These are phyloP conservation scores for Drosophila buzzatii DNA, from an alignment of 2,888 invertebrate genomes.

Conservation along the genomic window DNA sequence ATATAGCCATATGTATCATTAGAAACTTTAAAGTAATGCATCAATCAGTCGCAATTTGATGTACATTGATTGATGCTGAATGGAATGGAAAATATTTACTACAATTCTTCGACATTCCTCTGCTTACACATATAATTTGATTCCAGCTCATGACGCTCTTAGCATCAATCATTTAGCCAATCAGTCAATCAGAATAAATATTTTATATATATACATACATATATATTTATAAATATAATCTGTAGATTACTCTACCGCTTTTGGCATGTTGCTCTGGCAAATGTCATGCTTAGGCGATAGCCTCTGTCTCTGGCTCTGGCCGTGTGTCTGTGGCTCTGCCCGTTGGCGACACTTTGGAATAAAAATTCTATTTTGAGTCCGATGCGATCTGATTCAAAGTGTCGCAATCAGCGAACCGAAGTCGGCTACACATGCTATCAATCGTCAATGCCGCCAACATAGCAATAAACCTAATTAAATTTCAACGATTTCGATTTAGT, in stretches of 20 bases:
- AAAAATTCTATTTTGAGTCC: constrained; percentile 60
- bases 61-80: not conserved
- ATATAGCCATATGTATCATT: too few relatives aligned
- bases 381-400: constrained; percentile 39
- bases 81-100: not conserved
- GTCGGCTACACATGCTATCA: constrained; percentile 59
- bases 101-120: not conserved
- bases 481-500: constrained; percentile 39
- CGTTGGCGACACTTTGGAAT: constrained; percentile 58
- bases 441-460: constrained; percentile 78
- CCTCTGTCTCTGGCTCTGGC: constrained; percentile 49
- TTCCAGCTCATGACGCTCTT: not conserved
- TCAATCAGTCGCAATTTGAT: too few relatives aligned
- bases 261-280: constrained; percentile 37
- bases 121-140: not conserved
- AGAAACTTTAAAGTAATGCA: too few relatives aligned
- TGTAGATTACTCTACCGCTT: not conserved
- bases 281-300: constrained; percentile 66
- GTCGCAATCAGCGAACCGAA: constrained; percentile 69
- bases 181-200: not conserved
- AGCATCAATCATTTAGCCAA: constrained; percentile 2
- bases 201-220: not conserved
- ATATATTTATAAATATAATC: not conserved
- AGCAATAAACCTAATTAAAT: constrained; percentile 79
- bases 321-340: not conserved